Conservation (phyloP, 2,888 invertebrate genomes). For the Plagiodera versicolora region DNA sequence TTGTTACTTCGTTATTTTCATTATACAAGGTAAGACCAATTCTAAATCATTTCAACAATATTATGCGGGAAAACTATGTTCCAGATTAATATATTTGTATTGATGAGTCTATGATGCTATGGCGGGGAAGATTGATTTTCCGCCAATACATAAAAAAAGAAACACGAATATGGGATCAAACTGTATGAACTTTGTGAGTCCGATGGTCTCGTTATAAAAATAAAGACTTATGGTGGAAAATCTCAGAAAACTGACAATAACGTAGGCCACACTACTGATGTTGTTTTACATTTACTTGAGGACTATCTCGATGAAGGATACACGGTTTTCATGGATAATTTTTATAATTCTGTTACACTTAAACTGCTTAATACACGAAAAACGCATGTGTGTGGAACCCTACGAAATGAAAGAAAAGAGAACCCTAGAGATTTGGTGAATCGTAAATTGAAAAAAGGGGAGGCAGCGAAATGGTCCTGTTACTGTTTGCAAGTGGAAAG, state of each 20-base stretch:
- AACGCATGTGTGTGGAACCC: background rate
- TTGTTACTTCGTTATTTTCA: too few species aligned
- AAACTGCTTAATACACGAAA: too few species aligned
- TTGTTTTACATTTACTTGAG: too few species aligned
- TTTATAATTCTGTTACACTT: too few species aligned
- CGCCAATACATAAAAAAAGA: constrained; percentile 43
- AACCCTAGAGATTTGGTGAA: constrained; percentile 7
- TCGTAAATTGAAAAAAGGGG: constrained; percentile 6
- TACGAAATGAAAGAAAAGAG: background rate
- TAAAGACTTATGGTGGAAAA: too few species aligned
- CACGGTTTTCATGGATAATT: too few species aligned
- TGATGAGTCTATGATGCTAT: constrained; percentile 28
- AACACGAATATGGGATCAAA: too few species aligned
- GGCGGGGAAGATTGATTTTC: constrained; percentile 39
- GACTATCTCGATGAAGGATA: too few species aligned
- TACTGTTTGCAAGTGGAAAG: constrained; percentile 1
- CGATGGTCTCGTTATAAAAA: too few species aligned
- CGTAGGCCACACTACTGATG: too few species aligned
- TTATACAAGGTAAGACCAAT: constrained; percentile 40
- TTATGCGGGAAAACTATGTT: constrained; percentile 19
- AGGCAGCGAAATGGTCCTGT: constrained; percentile 15
- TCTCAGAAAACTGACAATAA: too few species aligned
- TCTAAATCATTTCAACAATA: constrained; percentile 40
- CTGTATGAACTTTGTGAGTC: too few species aligned
- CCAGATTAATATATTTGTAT: constrained; percentile 22